phyloP scores from a whole-genome alignment of 2,797 vertebrate genomes.

The Enteromius trimaculatus region DNA sequence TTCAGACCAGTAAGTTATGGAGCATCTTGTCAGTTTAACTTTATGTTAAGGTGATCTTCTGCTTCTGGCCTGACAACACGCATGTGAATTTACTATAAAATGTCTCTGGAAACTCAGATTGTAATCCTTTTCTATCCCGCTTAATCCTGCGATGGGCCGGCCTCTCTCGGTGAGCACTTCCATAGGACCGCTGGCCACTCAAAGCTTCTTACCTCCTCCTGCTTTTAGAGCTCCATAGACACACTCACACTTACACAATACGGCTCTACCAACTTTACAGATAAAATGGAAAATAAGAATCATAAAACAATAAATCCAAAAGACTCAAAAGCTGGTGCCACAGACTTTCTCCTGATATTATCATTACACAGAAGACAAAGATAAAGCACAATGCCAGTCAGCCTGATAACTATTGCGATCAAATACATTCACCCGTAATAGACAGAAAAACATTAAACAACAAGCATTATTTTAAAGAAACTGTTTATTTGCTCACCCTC shows the following conservation, averaged over 20 bases:
- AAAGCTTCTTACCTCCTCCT: constrained; percentile 63
- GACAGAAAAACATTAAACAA: neutral
- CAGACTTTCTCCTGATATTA: constrained; percentile 16
- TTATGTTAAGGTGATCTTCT: constrained; percentile 2
- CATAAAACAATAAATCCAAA: constrained; percentile 12
- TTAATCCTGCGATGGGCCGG: constrained; percentile 59
- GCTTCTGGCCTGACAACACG: constrained; percentile 42
- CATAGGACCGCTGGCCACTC: constrained; percentile 61
- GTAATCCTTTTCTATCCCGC: constrained; percentile 63
- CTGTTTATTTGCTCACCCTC: neutral
- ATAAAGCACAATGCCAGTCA: constrained; percentile 1
- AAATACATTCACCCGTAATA: neutral
- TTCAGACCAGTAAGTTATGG: neutral
- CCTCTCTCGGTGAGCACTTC: constrained; percentile 61
- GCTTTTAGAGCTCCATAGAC: constrained; percentile 35
- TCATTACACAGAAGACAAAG: neutral
- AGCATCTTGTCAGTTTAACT: neutral
- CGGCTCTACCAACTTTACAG: constrained; percentile 37
- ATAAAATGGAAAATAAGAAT: neutral
- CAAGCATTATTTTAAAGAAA: neutral
- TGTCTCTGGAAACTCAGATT: constrained; percentile 41
- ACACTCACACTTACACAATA: constrained; percentile 36
- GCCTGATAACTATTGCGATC: neutral
- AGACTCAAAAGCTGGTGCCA: neutral
- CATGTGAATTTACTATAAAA: constrained; percentile 49